phyloP scores from a whole-genome alignment of 1,140 invertebrate genomes.

The Hermetia illucens region DNA sequence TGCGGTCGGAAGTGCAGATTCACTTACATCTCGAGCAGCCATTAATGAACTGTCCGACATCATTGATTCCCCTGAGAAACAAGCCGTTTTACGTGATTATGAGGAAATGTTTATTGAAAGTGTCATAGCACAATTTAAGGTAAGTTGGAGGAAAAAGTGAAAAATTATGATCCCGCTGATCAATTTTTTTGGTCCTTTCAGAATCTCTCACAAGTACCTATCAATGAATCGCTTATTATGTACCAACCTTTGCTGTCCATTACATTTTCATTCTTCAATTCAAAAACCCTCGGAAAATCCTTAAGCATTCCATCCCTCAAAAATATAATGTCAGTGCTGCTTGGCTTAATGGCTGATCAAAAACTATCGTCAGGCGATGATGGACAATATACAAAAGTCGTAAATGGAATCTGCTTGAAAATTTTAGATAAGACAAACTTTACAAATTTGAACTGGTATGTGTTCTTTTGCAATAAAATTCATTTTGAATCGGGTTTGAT shows the following conservation, averaged over 20 bases:
- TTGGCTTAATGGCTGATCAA: slow-evolving; percentile 28
- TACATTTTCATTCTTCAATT: slow-evolving; percentile 72
- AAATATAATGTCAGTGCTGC: slow-evolving; percentile 25
- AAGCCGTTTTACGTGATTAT: slow-evolving; percentile 27
- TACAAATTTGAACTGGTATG: slow-evolving; percentile 28
- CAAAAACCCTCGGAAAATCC: slow-evolving; percentile 48
- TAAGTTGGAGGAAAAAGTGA: slow-evolving; percentile 3
- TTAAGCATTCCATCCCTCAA: slow-evolving; percentile 24
- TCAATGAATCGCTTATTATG: slow-evolving; percentile 75
- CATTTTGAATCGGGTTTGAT: too few species aligned
- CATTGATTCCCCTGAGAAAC: slow-evolving; percentile 26
- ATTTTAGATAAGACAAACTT: slow-evolving; percentile 28
- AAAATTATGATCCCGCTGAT: too few species aligned
- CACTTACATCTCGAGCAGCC: slow-evolving; percentile 22
- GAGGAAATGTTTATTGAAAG: slow-evolving; percentile 30
- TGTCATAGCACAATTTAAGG: slow-evolving; percentile 27
- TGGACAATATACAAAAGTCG: slow-evolving; percentile 28
- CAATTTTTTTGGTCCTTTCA: slow-evolving; percentile 14
- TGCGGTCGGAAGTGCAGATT: slow-evolving; percentile 20
- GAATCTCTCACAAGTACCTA: slow-evolving; percentile 50
- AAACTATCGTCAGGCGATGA: slow-evolving; percentile 24
- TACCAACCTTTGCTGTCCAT: slow-evolving; percentile 71
- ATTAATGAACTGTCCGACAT: slow-evolving; percentile 26
- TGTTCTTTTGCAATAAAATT: too few species aligned
- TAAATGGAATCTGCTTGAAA: slow-evolving; percentile 29